Evolutionary conservation across 35 echinoderm and acorn worm species (phyloP), one percentile per base, ranked within the genome.

Genomic region (Holothuria glaberrima): DNA sequence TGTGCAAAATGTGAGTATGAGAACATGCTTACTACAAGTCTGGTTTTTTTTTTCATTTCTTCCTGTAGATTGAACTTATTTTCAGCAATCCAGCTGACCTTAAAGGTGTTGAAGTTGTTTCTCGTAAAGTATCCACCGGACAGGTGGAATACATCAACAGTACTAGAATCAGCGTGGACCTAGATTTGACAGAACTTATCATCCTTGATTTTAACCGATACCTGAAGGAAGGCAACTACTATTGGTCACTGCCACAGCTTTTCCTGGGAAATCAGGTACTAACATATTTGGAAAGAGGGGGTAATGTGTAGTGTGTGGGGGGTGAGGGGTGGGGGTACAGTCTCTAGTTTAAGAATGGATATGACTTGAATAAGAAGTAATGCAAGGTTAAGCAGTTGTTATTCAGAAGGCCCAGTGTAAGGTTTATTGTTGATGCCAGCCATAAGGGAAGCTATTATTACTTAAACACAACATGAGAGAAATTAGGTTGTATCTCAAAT

Each of bases 211-310:
- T 88, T 69, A 88, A 65, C 48, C 22, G 59, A 21, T 35, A 89
- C 22, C 78, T 97, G 14, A 76, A 44, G 3, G 50, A 32, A 20
- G 91, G 91, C 32, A 90, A 94, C 26, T 95, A 93, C 61, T 99
- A 99, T 88, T 99, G 97, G 97, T 58, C 91, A 3, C 86, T 95
- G 4, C 93, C 93, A 0, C 77, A 66, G 52, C 7, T 30, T 17
- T 94, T 99, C 62, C 59, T 22, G n/a, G 97, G 97, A 63, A 93
- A 99, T 62, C 74, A 86, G 93, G 97, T 99, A 56, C 14, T 28
- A 54, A 41, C 36, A 4, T 41, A 41, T n/a, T n/a, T n/a, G n/a
- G n/a, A n/a, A n/a, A n/a, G n/a, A n/a, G n/a, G n/a, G n/a, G n/a
- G n/a, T n/a, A n/a, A n/a, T n/a, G n/a, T n/a, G n/a, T n/a, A n/a